Evolutionary conservation across 1,140 invertebrate genomes (phyloP).

Genomic region (Andrena cerasifolii): DNA sequence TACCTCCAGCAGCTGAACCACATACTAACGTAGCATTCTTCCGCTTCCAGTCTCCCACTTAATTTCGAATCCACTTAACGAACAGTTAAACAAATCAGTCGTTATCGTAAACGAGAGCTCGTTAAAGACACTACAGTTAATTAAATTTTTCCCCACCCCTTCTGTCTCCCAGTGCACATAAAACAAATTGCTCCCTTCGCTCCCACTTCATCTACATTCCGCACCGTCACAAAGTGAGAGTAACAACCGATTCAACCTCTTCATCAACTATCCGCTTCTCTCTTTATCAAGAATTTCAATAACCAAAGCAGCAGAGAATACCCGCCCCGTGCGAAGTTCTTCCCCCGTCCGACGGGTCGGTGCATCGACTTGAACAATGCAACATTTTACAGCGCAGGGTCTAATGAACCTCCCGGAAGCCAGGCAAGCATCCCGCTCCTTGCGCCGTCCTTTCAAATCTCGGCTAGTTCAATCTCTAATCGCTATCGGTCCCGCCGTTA

Average conservation of each 20-base stretch:
- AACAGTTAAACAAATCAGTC: no score
- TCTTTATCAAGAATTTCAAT: constrained; percentile 25
- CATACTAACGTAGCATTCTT: no score
- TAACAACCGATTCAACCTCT: background rate
- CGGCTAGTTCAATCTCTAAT: constrained; percentile 3
- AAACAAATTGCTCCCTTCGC: background rate
- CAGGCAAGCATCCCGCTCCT: background rate
- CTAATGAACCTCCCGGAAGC: background rate
- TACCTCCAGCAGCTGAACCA: no score
- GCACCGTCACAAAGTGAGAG: background rate
- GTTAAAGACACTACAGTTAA: no score
- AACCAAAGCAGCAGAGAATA: background rate
- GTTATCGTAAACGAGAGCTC: no score
- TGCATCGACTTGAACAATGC: background rate
- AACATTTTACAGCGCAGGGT: background rate
- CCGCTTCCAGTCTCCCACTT: no score
- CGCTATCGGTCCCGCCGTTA: constrained; percentile 13
- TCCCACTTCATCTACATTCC: background rate
- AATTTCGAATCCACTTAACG: no score
- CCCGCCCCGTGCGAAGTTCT: background rate
- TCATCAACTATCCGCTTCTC: background rate
- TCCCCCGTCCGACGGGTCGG: background rate
- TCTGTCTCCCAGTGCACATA: no score
- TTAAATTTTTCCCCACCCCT: no score
- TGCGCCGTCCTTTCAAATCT: constrained; percentile 15